A percentile compares a stretch with the other conserved stretches of the same genome.
Evolutionary conservation across 2,797 vertebrate species (phyloP).

Genomic region (Alfaro cultratus): DNA sequence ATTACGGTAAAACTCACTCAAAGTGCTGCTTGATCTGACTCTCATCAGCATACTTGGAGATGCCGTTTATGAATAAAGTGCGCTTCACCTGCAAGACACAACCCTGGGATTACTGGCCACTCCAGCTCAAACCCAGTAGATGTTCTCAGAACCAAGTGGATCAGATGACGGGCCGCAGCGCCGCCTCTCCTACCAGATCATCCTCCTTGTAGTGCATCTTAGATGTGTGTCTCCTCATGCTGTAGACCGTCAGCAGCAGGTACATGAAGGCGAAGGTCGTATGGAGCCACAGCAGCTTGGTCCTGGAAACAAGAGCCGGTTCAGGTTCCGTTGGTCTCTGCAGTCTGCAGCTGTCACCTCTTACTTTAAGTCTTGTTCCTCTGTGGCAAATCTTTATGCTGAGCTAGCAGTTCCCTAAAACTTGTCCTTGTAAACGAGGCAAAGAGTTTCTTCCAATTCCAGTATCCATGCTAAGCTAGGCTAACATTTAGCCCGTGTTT

Average conservation of each 20-base stretch:
- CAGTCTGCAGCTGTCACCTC: neutral
- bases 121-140: neutral
- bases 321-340: neutral
- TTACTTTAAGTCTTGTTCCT: neutral
- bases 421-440: neutral
- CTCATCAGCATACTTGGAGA: conserved; percentile 95
- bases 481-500: neutral
- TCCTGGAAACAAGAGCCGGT: conserved; percentile 74
- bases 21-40: conserved; percentile 96
- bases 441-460: neutral
- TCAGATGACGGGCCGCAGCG: neutral
- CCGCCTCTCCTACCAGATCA: conserved; percentile 85
- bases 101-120: neutral
- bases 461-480: no score
- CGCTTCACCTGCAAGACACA: conserved; percentile 88
- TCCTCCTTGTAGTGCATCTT: conserved; percentile 99
- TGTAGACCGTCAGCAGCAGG: conserved; percentile 95
- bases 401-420: neutral
- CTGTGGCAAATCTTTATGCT: neutral
- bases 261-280: conserved; percentile 96
- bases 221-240: conserved; percentile 97
- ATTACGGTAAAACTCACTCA: conserved; percentile 84
- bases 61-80: conserved; percentile 95
- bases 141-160: no score
- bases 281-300: conserved; percentile 94